A percentile compares a stretch with the other conserved stretches of the same genome.
Evolutionary conservation across 1,140 invertebrate genomes (phyloP).

Genomic region (Cryptotermes secundus): DNA sequence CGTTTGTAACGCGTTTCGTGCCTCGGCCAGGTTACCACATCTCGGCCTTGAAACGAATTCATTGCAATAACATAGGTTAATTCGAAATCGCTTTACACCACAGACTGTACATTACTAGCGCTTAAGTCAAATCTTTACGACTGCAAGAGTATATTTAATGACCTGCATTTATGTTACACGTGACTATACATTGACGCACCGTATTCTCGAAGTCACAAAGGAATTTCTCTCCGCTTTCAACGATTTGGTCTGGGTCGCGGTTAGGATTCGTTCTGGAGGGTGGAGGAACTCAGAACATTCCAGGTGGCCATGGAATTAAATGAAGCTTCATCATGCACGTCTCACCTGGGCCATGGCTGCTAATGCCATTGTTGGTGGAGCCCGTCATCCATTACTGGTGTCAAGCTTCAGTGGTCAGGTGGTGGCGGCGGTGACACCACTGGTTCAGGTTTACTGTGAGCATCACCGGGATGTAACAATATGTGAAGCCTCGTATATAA

Average conservation of each 20-base stretch:
- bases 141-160: neutral
- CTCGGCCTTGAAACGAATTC: too few species aligned
- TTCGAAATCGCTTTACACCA: neutral
- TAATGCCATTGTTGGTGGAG: constrained; percentile 9
- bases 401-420: constrained; percentile 7
- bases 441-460: neutral
- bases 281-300: neutral
- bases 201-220: constrained; percentile 7
- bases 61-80: neutral
- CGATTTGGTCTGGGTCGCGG: constrained; percentile 7
- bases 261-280: constrained; percentile 13
- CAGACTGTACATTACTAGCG: neutral
- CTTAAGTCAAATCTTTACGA: neutral
- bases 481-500: neutral
- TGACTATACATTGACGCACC: constrained; percentile 18
- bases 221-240: neutral
- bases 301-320: constrained; percentile 15
- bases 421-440: neutral
- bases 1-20: too few species aligned
- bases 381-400: neutral
- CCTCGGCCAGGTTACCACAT: too few species aligned
- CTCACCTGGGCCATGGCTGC: constrained; percentile 4
- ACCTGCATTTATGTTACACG: constrained; percentile 7
- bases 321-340: constrained; percentile 1
- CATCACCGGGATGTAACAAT: neutral